Conservation (phyloP, 1,140 invertebrate genomes). For the Nephila pilipes region DNA sequence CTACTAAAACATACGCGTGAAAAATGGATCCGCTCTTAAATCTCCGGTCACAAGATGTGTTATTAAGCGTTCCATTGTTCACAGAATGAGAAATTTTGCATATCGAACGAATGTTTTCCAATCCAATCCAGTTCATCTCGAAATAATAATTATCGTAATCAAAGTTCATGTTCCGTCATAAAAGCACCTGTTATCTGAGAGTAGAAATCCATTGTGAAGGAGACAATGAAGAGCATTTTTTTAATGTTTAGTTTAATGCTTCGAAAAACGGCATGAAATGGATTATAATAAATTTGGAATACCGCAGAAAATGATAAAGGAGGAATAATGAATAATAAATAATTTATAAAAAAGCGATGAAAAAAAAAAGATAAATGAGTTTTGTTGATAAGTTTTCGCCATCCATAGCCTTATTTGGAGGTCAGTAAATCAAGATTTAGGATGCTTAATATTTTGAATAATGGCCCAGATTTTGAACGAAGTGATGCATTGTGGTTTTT, state of each 20-base stretch:
- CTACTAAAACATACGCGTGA: background rate
- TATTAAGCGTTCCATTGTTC: background rate
- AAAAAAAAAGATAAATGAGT: background rate
- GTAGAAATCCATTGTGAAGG: background rate
- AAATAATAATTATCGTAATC: background rate
- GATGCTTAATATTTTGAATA: background rate
- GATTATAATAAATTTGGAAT: background rate
- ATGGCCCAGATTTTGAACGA: background rate
- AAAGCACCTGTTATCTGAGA: constrained; percentile 1
- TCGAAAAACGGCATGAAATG: background rate
- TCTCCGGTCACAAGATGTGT: background rate
- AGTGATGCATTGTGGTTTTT: background rate
- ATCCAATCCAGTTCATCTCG: background rate
- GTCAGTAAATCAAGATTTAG: background rate
- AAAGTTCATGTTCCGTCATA: background rate
- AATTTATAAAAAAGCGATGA: background rate
- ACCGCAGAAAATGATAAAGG: background rate
- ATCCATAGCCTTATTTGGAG: constrained; percentile 2
- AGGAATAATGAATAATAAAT: background rate
- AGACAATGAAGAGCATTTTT: background rate
- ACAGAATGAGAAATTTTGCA: background rate
- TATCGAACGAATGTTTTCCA: background rate
- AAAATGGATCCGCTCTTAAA: background rate
- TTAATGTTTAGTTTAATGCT: background rate
- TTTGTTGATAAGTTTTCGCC: background rate